Percentiles rank a stretch among this genome's conserved stretches.
Evolutionary conservation across 2,797 vertebrate species (phyloP).

Genomic region (Coracias cyanogaster): DNA sequence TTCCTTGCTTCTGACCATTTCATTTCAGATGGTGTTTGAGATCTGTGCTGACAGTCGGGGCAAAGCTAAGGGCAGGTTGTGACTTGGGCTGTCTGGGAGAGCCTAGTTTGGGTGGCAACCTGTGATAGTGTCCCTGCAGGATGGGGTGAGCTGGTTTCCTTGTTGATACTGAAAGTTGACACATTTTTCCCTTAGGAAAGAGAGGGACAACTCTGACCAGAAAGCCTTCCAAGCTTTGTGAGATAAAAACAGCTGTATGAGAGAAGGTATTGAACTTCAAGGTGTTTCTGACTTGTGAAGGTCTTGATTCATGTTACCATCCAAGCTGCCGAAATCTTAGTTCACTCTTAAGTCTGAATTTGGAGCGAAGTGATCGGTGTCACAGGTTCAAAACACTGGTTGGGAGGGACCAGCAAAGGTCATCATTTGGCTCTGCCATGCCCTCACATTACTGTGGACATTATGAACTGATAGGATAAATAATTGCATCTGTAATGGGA

Average conservation of each 20-base stretch:
- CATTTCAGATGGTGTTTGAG: not conserved
- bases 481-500: no score
- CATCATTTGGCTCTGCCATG: no score
- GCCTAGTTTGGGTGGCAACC: not conserved
- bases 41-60: not conserved
- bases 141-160: not conserved
- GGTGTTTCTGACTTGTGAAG: no score
- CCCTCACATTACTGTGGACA: no score
- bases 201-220: not conserved
- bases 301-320: no score
- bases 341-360: no score
- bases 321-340: no score
- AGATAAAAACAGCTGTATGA: not conserved
- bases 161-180: not conserved
- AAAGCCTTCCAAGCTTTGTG: not conserved
- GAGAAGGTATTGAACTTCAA: no score
- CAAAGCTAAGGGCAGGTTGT: not conserved
- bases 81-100: not conserved
- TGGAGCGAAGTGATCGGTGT: no score
- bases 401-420: no score
- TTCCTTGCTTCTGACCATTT: not conserved
- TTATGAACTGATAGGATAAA: no score
- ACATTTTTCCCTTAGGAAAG: not conserved
- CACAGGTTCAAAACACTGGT: no score
- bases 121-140: not conserved